Percentiles rank a stretch among this genome's conserved stretches.
These are phyloP conservation scores for Siphamia tubifer DNA, from an alignment of 2,113 vertebrate genomes.

Conservation along the genomic window DNA sequence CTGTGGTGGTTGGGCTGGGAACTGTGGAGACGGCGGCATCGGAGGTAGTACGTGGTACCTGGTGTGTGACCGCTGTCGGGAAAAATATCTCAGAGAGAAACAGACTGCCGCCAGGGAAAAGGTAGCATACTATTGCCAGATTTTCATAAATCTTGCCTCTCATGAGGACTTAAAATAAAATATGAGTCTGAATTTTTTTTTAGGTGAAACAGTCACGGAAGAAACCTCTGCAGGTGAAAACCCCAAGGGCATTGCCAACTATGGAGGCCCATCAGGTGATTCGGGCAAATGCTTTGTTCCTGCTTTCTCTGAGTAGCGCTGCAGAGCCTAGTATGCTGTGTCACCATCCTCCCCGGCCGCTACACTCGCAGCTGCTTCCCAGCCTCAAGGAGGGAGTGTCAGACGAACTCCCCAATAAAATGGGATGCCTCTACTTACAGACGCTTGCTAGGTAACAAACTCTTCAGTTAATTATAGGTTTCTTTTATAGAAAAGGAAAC, in stretches of 20 bases:
- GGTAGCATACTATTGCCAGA: conserved; percentile 71
- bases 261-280: conserved; percentile 99
- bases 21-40: conserved; percentile 96
- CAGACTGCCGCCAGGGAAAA: conserved; percentile 97
- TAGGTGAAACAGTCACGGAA: conserved; percentile 97
- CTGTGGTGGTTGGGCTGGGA: conserved; percentile 98
- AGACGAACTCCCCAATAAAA: conserved; percentile 94
- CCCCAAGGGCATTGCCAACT: conserved; percentile 92
- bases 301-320: conserved; percentile 95
- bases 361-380: conserved; percentile 92
- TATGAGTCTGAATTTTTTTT: background rate
- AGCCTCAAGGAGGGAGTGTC: conserved; percentile 96
- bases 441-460: conserved; percentile 87
- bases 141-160: no score
- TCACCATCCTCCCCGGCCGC: conserved; percentile 91
- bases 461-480: background rate
- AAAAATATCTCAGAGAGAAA: conserved; percentile 97
- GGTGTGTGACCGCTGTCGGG: conserved; percentile 95
- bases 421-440: conserved; percentile 96
- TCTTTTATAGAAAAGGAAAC: background rate
- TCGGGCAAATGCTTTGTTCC: conserved; percentile 94
- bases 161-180: background rate
- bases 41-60: conserved; percentile 99
- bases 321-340: conserved; percentile 94
- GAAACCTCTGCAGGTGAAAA: conserved; percentile 96